Base-by-base conservation (phyloP, 2,888 invertebrate species). In the Lottia scabra region DNA sequence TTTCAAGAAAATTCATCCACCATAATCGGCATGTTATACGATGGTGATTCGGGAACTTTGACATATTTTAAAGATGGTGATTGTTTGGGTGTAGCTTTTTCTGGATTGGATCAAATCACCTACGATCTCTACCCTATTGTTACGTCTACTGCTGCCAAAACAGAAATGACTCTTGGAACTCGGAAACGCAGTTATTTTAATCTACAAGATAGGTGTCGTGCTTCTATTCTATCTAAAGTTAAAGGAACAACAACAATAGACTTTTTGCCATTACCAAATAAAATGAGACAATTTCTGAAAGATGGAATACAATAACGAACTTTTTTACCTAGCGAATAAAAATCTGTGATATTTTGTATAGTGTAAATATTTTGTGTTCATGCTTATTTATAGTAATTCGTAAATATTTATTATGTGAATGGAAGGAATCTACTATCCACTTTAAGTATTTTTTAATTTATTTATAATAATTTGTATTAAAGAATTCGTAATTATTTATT, bases 61-160 rank as follows among this genome's bases (percentile, higher is more conserved):
- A 93, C 93, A 6, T 94, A 92, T 88, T 94, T 92, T 87, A 94
- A 94, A 88, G 93, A 94, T 85, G 93, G 93, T 26, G 91, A 91
- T 79, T 92, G 92, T 83, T 90, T 94, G 71, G 94, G 94, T 2
- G 91, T 93, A n/a, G 94, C 94, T 0, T 94, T 94, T 87, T 90
- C 92, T 12, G 93, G 93, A 13, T 89, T 94, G 71, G 81, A 89
- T 71, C 91, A 93, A 79, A 91, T 92, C 84, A 89, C 93, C 1
- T 91, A 92, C 71, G 91, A 91, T 73, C 90, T 94, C 2, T 94
- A 92, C 86, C 94, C 94, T 0, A 92, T 93, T 72, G 91, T 94
- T 13, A 93, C 93, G 81, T 94, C 94, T 2, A 94, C 94, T 0
- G 94, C 94, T 0, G 94, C 94, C 23, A 94, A 94, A 89, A 94